A percentile compares a stretch with the other conserved stretches of the same genome.
These are phyloP conservation scores for Cuculus canorus DNA, from an alignment of 2,797 vertebrate genomes.

Conservation along the genomic window DNA sequence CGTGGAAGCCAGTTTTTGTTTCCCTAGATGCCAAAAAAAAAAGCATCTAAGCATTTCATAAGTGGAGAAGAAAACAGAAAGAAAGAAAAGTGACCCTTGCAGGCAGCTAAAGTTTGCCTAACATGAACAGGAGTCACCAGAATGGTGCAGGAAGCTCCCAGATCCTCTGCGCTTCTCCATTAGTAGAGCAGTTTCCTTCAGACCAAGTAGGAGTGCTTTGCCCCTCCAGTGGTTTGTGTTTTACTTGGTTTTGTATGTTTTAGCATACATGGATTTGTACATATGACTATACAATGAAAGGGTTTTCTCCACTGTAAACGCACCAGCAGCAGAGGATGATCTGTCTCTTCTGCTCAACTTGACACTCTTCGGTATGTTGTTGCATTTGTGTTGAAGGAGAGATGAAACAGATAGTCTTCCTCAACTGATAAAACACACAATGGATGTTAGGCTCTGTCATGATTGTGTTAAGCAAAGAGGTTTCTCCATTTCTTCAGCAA, in stretches of 20 bases:
- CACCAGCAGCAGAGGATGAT: not conserved
- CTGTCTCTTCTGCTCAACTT: not conserved
- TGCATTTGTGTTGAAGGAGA: not conserved
- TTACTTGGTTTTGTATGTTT: not conserved
- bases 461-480: not conserved
- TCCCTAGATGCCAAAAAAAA: not conserved
- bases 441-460: not conserved
- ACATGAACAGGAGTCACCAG: not conserved
- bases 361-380: not conserved
- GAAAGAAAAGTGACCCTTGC: not conserved
- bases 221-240: not conserved
- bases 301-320: not conserved
- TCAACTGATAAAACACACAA: fast-evolving
- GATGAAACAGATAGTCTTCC: not conserved
- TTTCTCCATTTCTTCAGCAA: not conserved
- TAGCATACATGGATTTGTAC: not conserved
- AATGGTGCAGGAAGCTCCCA: not conserved
- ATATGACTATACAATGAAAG: not conserved
- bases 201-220: not conserved
- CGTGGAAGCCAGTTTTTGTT: not conserved
- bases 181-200: not conserved
- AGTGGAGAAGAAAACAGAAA: not conserved
- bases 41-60: not conserved
- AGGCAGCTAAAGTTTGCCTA: not conserved
- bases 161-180: not conserved